Percentiles rank a stretch among this genome's conserved stretches.
Conservation (phyloP, 2,888 invertebrate species). For the Argyresthia goedartella region DNA sequence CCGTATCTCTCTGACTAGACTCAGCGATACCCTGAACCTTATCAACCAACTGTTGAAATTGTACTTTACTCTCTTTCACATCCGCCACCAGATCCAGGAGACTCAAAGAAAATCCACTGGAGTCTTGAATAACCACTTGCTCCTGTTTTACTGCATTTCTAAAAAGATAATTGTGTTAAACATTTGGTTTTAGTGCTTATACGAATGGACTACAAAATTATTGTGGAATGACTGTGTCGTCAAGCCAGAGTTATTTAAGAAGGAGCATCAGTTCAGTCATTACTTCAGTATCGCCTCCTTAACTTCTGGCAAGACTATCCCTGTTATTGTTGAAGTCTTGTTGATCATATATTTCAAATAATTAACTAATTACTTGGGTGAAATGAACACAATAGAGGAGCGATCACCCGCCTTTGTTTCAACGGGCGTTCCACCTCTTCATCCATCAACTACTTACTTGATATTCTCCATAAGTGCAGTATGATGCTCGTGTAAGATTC, state of each 20-base stretch:
- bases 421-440: no score
- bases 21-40: constrained; percentile 56
- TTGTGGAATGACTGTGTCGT: no score
- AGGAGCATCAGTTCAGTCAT: no score
- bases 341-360: no score
- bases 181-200: neutral
- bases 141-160: constrained; percentile 69
- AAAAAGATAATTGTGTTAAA: constrained; percentile 3
- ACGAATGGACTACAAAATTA: neutral
- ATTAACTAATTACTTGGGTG: no score
- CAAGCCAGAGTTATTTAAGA: no score
- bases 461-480: constrained; percentile 69
- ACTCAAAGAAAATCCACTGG: constrained; percentile 59
- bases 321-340: no score
- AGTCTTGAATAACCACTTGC: constrained; percentile 56
- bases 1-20: constrained; percentile 49
- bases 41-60: constrained; percentile 53
- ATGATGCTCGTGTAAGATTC: constrained; percentile 59
- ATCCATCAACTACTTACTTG: constrained; percentile 49
- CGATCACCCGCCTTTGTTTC: no score
- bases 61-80: constrained; percentile 55
- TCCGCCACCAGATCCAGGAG: constrained; percentile 56
- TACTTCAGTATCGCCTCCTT: no score
- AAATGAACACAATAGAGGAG: no score
- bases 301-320: no score